These are phyloP conservation scores for Notolepis coatsorum DNA, from an alignment of 2,797 vertebrate genomes.

Conservation along the genomic window DNA sequence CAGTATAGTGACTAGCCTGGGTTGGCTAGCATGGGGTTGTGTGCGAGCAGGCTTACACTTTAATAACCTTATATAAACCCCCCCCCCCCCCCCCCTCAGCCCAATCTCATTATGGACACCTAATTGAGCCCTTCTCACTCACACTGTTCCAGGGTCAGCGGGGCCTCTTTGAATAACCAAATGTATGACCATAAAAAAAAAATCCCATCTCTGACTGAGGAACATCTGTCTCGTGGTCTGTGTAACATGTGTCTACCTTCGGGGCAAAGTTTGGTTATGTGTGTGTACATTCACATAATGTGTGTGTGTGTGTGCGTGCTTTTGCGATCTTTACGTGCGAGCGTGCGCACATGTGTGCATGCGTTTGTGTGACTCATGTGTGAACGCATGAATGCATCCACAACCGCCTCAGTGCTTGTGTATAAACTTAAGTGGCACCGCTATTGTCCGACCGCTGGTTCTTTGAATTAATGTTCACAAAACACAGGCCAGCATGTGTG, in stretches of 20 bases:
- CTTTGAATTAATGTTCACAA: neutral
- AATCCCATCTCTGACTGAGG: slow-evolving; percentile 51
- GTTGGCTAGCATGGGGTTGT: slow-evolving; percentile 47
- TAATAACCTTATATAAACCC: slow-evolving; percentile 79
- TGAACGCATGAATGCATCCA: neutral
- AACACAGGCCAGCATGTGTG: neutral
- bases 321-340: neutral
- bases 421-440: neutral
- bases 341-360: slow-evolving; percentile 23
- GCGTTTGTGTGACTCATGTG: slow-evolving; percentile 14
- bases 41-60: slow-evolving; percentile 71
- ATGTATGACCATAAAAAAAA: slow-evolving; percentile 55
- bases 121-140: slow-evolving; percentile 61
- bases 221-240: slow-evolving; percentile 71
- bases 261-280: slow-evolving; percentile 18
- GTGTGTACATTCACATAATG: no score
- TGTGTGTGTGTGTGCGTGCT: slow-evolving; percentile 23
- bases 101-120: slow-evolving; percentile 68
- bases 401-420: neutral
- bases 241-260: slow-evolving; percentile 58
- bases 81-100: slow-evolving; percentile 47
- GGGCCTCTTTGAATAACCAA: slow-evolving; percentile 62
- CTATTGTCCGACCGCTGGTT: neutral
- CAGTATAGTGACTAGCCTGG: slow-evolving; percentile 46
- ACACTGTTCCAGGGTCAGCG: slow-evolving; percentile 55